Base-by-base conservation (phyloP, 2,797 vertebrate genomes). In the Oceanodroma leucorhoa region DNA sequence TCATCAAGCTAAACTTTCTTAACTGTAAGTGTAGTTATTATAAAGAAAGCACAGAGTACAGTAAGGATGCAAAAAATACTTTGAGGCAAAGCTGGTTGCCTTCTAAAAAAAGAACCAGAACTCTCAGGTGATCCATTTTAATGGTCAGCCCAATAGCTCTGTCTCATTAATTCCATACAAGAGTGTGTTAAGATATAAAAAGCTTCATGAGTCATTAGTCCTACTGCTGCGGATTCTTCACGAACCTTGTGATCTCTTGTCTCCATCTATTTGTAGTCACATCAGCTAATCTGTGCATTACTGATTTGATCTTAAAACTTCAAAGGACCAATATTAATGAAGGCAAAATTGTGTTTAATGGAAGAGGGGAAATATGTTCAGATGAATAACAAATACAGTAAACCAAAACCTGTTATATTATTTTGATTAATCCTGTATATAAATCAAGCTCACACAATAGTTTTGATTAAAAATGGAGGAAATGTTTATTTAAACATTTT, bases 301-400 rank as follows among this genome's bases (percentile, higher is more conserved):
- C 6, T 50, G 13, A 51, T 82, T 75, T 65, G 30, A 66, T 29
- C 8, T 76, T 46, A 61, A 69, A 65, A 30, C 7, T 60, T 80
- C 60, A 81, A 89, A 94, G 38, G 10, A 72, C 8, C 4, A 71
- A 83, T 83, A 85, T 16, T 43, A 60, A 72, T 34, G 24, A 93
- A 54, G 5, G 3, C 48, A 46, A 72, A 86, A 75, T n/a, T 1
- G 5, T 55, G 4, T 57, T 67, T 67, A 65, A 48, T 34, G 18
- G 3, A 43, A 79, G 8, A 2, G 2, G 1, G 2, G 0, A 55
- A 43, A 66, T 5, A 1, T 34, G 36, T 82, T 34, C 9, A 79
- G 32, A 43, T 54, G 5, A 58, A 58, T 53, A 80, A 73, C 11
- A 87, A 67, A 54, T 55, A 27, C 3, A 57, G 5, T 20, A 70